Base-by-base conservation (phyloP, 35 echinoderm and acorn worm species). In the Ophioderma brevispina region DNA sequence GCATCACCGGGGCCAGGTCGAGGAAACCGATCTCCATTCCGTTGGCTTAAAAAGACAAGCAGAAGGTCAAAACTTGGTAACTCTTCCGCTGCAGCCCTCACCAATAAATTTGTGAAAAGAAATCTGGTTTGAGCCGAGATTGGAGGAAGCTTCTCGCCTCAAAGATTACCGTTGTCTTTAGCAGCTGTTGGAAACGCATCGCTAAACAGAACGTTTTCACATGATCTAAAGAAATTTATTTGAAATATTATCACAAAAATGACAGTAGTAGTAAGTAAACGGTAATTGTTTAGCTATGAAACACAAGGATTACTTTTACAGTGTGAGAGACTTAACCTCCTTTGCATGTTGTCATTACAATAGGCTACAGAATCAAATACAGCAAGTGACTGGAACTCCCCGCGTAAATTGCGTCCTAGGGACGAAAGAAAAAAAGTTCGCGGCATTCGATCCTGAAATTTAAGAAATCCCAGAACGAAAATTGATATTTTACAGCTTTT, bases 221-320 rank as follows among this genome's bases (percentile, higher is more conserved):
- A 25, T 70, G 59, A 70, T 70, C 59, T 70, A 70, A 70, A 70
- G 15, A 70, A 70, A 70, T 70, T 70, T 70, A 70, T 70, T 8
- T 30, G 59, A 70, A 70, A 70, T 70, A 70, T 70, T 70, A 70
- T 70, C 59, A 70, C 59, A 70, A 70, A 70, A 70, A 70, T 70
- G 59, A 70, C n/a, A n/a, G n/a, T n/a, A n/a, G n/a, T n/a, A n/a
- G n/a, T n/a, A n/a, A 70, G 59, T 70, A 25, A 70, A 70, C 28
- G 15, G 4, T 18, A 30, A n/a, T n/a, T n/a, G n/a, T n/a, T n/a
- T 70, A 70, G 59, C 59, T 25, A 70, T 70, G 23, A 70, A 70
- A 70, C n/a, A 70, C 15, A 70, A 2, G n/a, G n/a, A 70, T 70
- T 3, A 70, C 15, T 70, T n/a, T 70, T 70, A 70, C 59, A 70